Percentiles rank a stretch among this genome's conserved stretches.
Conservation (phyloP, 2,113 vertebrate genomes). For the Apteryx mantelli region DNA sequence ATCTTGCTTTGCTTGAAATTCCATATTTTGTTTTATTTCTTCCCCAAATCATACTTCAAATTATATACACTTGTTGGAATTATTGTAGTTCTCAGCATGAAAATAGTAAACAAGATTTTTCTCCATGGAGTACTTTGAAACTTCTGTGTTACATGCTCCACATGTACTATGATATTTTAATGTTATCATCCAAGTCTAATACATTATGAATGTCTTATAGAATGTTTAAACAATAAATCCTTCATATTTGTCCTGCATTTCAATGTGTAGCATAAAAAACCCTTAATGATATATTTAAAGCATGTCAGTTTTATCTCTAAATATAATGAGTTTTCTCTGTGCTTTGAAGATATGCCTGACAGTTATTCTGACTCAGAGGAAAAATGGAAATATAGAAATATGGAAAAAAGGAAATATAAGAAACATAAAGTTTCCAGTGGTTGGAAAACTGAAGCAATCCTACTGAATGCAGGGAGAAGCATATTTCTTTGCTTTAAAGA, state of each 20-base stretch:
- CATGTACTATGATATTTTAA: not conserved
- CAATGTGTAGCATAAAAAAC: not conserved
- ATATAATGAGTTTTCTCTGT: not conserved
- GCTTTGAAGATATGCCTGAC: not conserved
- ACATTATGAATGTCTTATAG: not conserved
- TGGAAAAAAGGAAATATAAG: not conserved
- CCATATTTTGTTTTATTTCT: not conserved
- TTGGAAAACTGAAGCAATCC: not conserved
- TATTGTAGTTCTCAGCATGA: not conserved
- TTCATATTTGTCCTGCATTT: not conserved
- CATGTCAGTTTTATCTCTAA: not conserved
- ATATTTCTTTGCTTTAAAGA: not conserved
- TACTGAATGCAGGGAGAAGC: not conserved
- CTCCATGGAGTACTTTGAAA: not conserved
- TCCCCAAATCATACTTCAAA: not conserved
- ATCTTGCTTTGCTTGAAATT: not conserved
- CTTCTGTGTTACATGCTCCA: not conserved
- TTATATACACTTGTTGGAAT: not conserved
- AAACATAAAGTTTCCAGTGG: not conserved
- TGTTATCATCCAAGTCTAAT: not conserved
- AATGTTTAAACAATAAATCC: conserved; percentile 5
- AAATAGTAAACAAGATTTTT: not conserved
- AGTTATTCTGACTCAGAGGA: not conserved
- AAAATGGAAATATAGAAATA: not conserved
- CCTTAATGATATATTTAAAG: not conserved